Conservation (phyloP, 2,888 invertebrate species). For the Mongoloraphidia duomilia region DNA sequence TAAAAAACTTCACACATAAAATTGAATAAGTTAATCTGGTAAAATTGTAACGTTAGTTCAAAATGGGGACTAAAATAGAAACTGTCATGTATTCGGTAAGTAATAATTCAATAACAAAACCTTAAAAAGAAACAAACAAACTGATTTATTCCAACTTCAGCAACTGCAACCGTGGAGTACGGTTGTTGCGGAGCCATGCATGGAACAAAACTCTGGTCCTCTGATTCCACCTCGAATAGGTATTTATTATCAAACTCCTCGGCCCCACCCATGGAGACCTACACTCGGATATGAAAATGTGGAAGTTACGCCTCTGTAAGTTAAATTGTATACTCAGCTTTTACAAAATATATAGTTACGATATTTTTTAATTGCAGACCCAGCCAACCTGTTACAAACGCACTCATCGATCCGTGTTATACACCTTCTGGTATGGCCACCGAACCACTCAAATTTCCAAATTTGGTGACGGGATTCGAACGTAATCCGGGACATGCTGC, state of each 20-base stretch:
- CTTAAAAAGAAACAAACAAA: constrained; percentile 7
- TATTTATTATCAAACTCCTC: constrained; percentile 55
- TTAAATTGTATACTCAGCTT: neutral
- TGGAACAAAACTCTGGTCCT: constrained; percentile 24
- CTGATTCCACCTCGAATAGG: constrained; percentile 51
- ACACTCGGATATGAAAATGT: constrained; percentile 65
- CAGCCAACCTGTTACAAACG: constrained; percentile 58
- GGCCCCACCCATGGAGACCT: constrained; percentile 67
- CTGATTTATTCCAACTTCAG: constrained; percentile 27
- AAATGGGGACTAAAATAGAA: too few relatives aligned
- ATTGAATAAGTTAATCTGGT: too few relatives aligned
- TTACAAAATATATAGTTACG: neutral
- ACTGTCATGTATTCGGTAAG: too few relatives aligned
- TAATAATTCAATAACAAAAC: too few relatives aligned
- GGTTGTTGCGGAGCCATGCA: constrained; percentile 18
- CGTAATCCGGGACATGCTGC: constrained; percentile 72
- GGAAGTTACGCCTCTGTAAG: constrained; percentile 56
- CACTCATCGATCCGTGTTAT: constrained; percentile 56
- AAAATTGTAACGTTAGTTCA: too few relatives aligned
- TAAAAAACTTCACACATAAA: neutral
- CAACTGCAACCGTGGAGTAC: constrained; percentile 52
- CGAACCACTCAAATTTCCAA: constrained; percentile 65
- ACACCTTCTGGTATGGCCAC: constrained; percentile 55
- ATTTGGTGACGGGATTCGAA: constrained; percentile 68
- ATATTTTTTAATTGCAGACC: constrained; percentile 28